Base-by-base conservation (phyloP, 1,140 invertebrate genomes). In the Ptiloglossa arizonensis region DNA sequence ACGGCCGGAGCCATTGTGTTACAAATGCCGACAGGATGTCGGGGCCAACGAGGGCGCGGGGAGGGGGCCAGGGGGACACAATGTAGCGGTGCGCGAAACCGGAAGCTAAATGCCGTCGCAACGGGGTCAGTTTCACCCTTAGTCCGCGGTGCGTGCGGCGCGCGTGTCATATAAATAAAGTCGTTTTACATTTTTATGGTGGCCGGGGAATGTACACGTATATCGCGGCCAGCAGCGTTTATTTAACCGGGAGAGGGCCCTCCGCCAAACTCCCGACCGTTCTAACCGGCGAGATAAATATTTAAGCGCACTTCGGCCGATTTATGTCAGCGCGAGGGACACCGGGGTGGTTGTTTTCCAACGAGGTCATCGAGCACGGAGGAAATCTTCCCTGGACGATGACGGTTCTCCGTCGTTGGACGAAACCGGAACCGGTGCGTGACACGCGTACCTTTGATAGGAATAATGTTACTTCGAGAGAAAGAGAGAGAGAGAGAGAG, bases 161-260 rank as follows among this genome's bases (percentile, higher is more conserved):
- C 69, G 67, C 80, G 83, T 82, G 80, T 52, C 83, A 70, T 79
- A 89, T 89, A 88, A 89, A 89, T 89, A 88, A 88, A 84, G 56
- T 50, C 70, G 82, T 63, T 89, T 88, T 87, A 87, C 86, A 88
- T 88, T 89, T 89, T 89, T 89, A 89, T 80, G 82, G 80, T n/a
- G 8, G 46, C 27, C 22, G 8, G 56, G 60, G 67, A 54, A 32
- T 52, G 60, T 38, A n/a, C n/a, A n/a, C n/a, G n/a, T n/a, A 66
- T 56, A 13, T 50, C 46, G 35, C 59, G 22, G n/a, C n/a, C n/a
- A n/a, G n/a, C 8, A 17, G n/a, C 44, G 52, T 76, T 76, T 76
- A 69, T 76, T 76, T 69, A 69, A 69, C 44, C 70, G 35, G 11
- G 29, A 5, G 38, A 19, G 46, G 22, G 60, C 59, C 59, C 35